Evolutionary conservation across 2,113 vertebrate species (phyloP).

Genomic region (Tricholaema leucomelas): DNA sequence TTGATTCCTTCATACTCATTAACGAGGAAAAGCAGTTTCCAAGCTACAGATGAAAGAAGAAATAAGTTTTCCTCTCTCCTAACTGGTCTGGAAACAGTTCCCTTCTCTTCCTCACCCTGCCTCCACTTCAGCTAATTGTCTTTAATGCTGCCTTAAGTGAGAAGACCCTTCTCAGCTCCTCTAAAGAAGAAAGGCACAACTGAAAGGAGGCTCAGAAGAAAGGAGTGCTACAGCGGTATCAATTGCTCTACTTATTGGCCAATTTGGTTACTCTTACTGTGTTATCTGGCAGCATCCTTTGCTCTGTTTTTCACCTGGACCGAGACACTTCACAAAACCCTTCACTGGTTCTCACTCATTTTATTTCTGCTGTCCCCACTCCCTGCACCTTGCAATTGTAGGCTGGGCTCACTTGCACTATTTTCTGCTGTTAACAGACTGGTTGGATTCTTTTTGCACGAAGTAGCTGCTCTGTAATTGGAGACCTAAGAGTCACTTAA

Average conservation of each 20-base stretch:
- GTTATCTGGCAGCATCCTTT: background rate
- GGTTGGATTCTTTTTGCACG: background rate
- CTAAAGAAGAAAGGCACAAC: background rate
- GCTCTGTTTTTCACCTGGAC: background rate
- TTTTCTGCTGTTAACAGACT: background rate
- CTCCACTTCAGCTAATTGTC: background rate
- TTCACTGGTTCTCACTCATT: background rate
- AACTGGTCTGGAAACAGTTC: background rate
- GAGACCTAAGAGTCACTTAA: constrained; percentile 19
- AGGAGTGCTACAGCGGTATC: background rate
- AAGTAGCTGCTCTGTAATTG: background rate
- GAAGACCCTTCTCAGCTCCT: background rate
- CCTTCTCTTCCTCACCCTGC: background rate
- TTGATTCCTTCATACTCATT: background rate
- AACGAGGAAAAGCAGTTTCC: background rate
- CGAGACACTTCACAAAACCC: background rate
- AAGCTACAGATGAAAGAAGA: background rate
- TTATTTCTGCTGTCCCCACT: background rate
- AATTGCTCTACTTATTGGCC: background rate
- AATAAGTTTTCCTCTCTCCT: background rate
- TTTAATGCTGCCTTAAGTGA: background rate
- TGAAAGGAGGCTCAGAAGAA: background rate
- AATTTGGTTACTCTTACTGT: background rate
- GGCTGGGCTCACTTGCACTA: background rate
- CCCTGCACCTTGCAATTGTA: background rate